A percentile compares a stretch with the other conserved stretches of the same genome.
Evolutionary conservation across 1,140 invertebrate genomes (phyloP).

Genomic region (Sweltsa coloradensis): DNA sequence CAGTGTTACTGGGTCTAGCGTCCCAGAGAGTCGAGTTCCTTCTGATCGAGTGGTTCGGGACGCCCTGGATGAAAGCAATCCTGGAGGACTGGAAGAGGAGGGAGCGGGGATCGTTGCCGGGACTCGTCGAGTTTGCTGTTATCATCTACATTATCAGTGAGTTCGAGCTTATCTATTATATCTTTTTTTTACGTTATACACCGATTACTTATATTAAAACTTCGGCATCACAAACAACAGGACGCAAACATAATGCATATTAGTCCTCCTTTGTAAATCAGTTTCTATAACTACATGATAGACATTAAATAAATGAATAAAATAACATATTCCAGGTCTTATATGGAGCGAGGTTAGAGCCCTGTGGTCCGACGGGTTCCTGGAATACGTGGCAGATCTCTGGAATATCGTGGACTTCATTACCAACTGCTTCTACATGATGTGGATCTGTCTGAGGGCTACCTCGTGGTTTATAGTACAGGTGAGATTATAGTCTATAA

Average conservation of each 20-base stretch:
- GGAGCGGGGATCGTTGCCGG: constrained; percentile 73
- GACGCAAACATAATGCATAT: too few relatives aligned
- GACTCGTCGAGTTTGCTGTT: constrained; percentile 69
- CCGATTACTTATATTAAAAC: too few relatives aligned
- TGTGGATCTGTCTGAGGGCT: constrained; percentile 72
- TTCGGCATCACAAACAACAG: too few relatives aligned
- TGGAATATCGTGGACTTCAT: constrained; percentile 98
- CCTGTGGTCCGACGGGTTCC: constrained; percentile 75
- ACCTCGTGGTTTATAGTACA: constrained; percentile 64
- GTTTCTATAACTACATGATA: too few relatives aligned
- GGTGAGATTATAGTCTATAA: constrained; percentile 33
- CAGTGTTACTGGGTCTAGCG: constrained; percentile 67
- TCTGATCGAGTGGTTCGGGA: constrained; percentile 61
- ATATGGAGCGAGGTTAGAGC: constrained; percentile 81
- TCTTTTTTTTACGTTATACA: neutral
- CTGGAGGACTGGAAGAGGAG: constrained; percentile 59
- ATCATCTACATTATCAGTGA: constrained; percentile 73
- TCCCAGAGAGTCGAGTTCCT: constrained; percentile 70
- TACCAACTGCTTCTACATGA: constrained; percentile 85
- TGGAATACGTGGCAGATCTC: constrained; percentile 81
- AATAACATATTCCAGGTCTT: constrained; percentile 50
- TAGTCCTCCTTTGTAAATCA: too few relatives aligned
- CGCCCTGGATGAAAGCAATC: constrained; percentile 53
- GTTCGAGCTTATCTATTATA: constrained; percentile 19
- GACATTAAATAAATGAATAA: too few relatives aligned